Base-by-base conservation (phyloP, 2,888 invertebrate genomes). In the Conchocele bisecta region DNA sequence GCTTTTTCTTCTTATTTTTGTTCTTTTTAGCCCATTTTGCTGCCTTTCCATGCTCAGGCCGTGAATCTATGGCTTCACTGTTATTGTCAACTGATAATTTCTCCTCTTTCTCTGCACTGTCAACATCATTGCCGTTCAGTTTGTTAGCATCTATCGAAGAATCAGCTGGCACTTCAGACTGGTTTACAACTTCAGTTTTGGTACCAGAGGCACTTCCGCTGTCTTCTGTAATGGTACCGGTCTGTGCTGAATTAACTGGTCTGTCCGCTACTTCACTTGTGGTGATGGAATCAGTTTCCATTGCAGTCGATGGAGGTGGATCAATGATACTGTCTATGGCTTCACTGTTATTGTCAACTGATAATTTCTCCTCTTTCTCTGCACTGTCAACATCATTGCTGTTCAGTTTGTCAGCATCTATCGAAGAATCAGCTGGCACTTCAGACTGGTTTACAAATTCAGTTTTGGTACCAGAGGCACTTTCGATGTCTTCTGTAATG, bases 1-100 rank as follows among this genome's bases (percentile, higher is more conserved):
- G 33, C 33, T 61, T 58, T 31, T 57, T 60, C 11, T 58, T 64
- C 28, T 53, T 28, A 31, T 66, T 53, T 33, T 42, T 53, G 13
- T 24, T 29, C 33, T 53, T 58, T 39, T 58, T 24, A 7, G 28
- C 31, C 29, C 3, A n/a, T 46, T 65, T 39, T 37, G 31, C 6
- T 15, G 22, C 33, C 28, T n/a, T 11, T 54, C 37, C 5, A 17
- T 48, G 22, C 35, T n/a, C n/a, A n/a, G n/a, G n/a, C n/a, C n/a
- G n/a, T n/a, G n/a, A n/a, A n/a, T n/a, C n/a, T n/a, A n/a, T n/a
- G n/a, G 24, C 22, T 28, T 42, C 5, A 22, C 20, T 17, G 42
- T 35, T 33, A 22, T 33, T 35, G 33, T 42, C n/a, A 7, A 42
- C 35, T 15, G 42, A 5, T 7, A 26, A 15, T 3, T 39, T 37